Percentiles rank a stretch among this genome's conserved stretches.
Evolutionary conservation across 2,113 vertebrate species (phyloP).

Genomic region (Zingel zingel): DNA sequence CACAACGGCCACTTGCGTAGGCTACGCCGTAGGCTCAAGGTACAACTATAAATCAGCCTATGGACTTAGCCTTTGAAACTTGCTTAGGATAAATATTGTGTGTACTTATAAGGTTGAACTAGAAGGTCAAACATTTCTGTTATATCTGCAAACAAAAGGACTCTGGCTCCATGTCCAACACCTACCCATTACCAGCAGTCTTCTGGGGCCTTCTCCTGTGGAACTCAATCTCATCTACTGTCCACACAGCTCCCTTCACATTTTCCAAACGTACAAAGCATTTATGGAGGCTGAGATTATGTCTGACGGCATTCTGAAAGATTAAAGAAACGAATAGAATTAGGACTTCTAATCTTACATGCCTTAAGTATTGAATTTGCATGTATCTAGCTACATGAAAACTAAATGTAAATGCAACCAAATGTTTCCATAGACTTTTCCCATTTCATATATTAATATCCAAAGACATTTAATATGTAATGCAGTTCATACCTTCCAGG

Average conservation of each 20-base stretch:
- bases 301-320: constrained; percentile 85
- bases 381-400: background rate
- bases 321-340: background rate
- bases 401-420: background rate
- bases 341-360: background rate
- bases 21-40: no score
- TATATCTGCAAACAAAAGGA: background rate
- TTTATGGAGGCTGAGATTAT: constrained; percentile 87
- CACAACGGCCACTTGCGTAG: no score
- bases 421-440: background rate
- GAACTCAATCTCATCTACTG: constrained; percentile 98
- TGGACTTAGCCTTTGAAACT: background rate
- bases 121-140: constrained; percentile 40
- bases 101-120: constrained; percentile 24
- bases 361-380: background rate
- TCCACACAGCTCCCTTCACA: constrained; percentile 89
- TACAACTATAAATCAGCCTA: no score
- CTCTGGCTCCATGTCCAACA: background rate
- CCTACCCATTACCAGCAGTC: constrained; percentile 91
- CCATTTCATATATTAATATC: background rate
- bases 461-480: background rate
- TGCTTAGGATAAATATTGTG: constrained; percentile 57
- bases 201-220: constrained; percentile 99
- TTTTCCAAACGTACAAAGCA: constrained; percentile 86
- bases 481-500: constrained; percentile 92